Conservation (phyloP, 2,113 vertebrate genomes). For the Dolichallabes microphthalmus region DNA sequence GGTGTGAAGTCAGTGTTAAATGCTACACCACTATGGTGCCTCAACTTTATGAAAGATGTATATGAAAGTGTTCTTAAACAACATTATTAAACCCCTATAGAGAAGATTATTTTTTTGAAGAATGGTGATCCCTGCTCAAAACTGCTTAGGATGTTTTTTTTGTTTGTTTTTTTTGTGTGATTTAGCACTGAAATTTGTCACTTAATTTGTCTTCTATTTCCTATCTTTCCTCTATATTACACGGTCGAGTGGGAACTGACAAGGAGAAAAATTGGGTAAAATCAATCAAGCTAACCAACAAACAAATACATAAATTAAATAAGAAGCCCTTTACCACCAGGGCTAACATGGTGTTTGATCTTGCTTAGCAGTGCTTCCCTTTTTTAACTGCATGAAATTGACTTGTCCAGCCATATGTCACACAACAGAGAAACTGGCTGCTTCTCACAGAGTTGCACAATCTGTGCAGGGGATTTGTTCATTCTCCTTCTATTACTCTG, state of each 20-base stretch:
- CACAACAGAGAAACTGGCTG: slow-evolving; percentile 13
- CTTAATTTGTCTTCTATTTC: not conserved
- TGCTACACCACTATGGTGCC: not conserved
- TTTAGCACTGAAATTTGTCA: not conserved
- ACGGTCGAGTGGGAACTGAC: not conserved
- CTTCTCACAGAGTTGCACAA: not conserved
- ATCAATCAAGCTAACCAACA: not conserved
- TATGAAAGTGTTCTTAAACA: too few species aligned
- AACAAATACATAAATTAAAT: not conserved
- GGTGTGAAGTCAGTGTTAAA: too few species aligned
- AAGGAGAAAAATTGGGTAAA: not conserved
- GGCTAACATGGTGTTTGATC: not conserved
- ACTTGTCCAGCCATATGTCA: slow-evolving; percentile 22
- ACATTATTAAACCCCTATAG: not conserved
- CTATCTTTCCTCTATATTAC: not conserved
- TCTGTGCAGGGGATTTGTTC: slow-evolving; percentile 18
- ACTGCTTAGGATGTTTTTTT: not conserved
- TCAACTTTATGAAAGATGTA: not conserved
- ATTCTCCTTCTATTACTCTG: slow-evolving; percentile 28
- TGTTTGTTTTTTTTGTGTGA: too few species aligned
- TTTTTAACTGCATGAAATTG: slow-evolving; percentile 6
- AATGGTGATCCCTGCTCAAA: not conserved
- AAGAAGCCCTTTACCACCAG: not conserved
- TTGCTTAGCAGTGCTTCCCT: not conserved
- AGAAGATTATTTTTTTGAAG: not conserved